Evolutionary conservation across 30 jellyfish, hydroid and myxozoan species (phyloP).

Genomic region (Mastigias papua): DNA sequence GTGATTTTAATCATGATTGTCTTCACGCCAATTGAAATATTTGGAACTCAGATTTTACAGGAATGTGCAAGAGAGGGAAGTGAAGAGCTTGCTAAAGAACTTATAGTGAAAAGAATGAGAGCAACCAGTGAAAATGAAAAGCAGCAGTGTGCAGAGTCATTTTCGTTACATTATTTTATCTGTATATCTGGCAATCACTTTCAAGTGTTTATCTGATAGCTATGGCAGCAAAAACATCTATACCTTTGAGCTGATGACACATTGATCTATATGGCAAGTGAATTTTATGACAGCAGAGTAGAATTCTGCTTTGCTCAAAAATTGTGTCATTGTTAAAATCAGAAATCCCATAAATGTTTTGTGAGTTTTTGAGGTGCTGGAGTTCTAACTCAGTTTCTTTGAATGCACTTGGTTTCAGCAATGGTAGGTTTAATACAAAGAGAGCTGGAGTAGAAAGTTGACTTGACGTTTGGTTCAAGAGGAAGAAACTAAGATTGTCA

Average conservation of each 20-base stretch:
- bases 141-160: neutral
- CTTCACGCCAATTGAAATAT: slow-evolving; percentile 77
- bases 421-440: neutral
- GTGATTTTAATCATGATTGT: too few species aligned
- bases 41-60: slow-evolving; percentile 71
- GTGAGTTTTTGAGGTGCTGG: neutral
- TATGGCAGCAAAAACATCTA: neutral
- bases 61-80: too few species aligned
- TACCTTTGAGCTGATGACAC: neutral
- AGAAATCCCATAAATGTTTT: neutral
- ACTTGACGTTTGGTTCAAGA: neutral
- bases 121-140: neutral
- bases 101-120: too few species aligned
- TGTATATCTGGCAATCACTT: neutral
- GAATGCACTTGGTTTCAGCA: too few species aligned
- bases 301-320: neutral
- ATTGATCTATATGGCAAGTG: neutral
- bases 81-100: too few species aligned
- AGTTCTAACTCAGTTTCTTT: too few species aligned
- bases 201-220: neutral
- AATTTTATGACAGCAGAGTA: neutral
- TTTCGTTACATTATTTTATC: neutral
- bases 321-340: neutral
- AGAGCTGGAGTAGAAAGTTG: neutral
- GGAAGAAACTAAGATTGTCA: neutral